Evolutionary conservation across 1,140 invertebrate genomes (phyloP).

Genomic region (Aphaenogaster rudis): DNA sequence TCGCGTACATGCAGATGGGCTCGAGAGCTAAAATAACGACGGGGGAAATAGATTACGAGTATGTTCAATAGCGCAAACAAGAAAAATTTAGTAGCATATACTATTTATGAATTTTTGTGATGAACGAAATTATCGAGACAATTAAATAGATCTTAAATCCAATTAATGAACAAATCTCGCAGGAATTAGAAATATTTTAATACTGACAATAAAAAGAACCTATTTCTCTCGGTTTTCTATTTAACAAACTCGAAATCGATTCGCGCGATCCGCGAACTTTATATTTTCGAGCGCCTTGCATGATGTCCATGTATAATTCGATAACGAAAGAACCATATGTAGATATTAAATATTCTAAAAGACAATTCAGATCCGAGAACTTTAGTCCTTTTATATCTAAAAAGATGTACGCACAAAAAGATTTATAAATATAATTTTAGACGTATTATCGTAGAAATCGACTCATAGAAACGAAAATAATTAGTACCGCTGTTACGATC

Average conservation of each 20-base stretch:
- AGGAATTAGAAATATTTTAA: slow-evolving; percentile 20
- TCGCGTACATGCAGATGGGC: slow-evolving; percentile 69
- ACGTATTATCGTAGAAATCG: slow-evolving; percentile 10
- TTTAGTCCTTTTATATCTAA: slow-evolving; percentile 29
- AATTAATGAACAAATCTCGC: background rate
- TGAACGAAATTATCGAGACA: slow-evolving; percentile 21
- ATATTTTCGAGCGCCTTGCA: slow-evolving; percentile 1
- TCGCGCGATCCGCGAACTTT: slow-evolving; percentile 24
- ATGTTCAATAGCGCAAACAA: slow-evolving; percentile 25
- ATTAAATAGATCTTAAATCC: slow-evolving; percentile 5
- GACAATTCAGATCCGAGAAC: background rate
- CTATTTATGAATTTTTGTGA: slow-evolving; percentile 20
- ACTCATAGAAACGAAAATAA: slow-evolving; percentile 23
- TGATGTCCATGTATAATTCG: slow-evolving; percentile 30
- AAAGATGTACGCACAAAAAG: slow-evolving; percentile 18
- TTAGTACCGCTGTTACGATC: slow-evolving; percentile 29
- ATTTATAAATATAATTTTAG: slow-evolving; percentile 44
- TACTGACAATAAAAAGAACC: background rate
- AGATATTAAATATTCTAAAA: slow-evolving; percentile 38
- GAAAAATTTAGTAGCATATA: background rate
- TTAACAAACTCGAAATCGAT: slow-evolving; percentile 24
- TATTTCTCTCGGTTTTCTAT: slow-evolving; percentile 48
- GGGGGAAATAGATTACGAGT: slow-evolving; percentile 52
- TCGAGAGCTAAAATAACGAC: slow-evolving; percentile 38
- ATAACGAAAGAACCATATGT: background rate